A percentile compares a stretch with the other conserved stretches of the same genome.
These are phyloP conservation scores for Amblyjoppa fuscipennis DNA, from an alignment of 2,888 invertebrate species.

Conservation along the genomic window DNA sequence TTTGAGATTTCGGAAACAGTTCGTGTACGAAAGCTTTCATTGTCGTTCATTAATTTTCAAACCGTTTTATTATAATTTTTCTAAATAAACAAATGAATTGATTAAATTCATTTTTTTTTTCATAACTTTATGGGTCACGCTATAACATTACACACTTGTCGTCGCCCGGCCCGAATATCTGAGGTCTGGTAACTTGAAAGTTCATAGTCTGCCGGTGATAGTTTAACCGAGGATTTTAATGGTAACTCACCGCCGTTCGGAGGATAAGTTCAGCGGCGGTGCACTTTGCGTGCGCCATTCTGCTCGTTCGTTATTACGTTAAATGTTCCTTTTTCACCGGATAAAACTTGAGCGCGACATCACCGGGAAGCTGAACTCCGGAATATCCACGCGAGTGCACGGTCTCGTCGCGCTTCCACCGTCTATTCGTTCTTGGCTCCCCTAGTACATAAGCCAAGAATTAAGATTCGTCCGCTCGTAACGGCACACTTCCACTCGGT, in stretches of 20 bases:
- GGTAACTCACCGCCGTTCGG: neutral
- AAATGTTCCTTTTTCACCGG: slow-evolving; percentile 32
- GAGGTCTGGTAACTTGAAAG: neutral
- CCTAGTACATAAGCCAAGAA: slow-evolving; percentile 22
- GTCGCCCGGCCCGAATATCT: neutral
- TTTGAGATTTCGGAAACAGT: too few relatives aligned
- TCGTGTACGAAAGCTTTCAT: too few relatives aligned
- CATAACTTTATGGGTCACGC: neutral
- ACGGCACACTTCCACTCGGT: slow-evolving; percentile 24
- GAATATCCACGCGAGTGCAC: neutral
- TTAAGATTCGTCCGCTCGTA: slow-evolving; percentile 41
- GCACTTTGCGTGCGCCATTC: neutral
- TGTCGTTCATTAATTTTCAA: too few relatives aligned
- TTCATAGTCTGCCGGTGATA: neutral
- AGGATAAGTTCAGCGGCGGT: slow-evolving; percentile 16
- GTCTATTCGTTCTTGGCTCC: slow-evolving; percentile 11
- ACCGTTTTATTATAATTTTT: too few relatives aligned
- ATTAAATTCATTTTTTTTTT: neutral
- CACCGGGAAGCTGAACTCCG: neutral
- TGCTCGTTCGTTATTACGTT: slow-evolving; percentile 33
- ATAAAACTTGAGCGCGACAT: slow-evolving; percentile 24
- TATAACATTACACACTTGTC: neutral
- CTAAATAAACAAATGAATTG: neutral
- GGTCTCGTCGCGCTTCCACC: slow-evolving; percentile 21
- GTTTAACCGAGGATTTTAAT: neutral